These are phyloP conservation scores for Amphilophus citrinellus DNA, from an alignment of 2,113 vertebrate species.

Conservation along the genomic window DNA sequence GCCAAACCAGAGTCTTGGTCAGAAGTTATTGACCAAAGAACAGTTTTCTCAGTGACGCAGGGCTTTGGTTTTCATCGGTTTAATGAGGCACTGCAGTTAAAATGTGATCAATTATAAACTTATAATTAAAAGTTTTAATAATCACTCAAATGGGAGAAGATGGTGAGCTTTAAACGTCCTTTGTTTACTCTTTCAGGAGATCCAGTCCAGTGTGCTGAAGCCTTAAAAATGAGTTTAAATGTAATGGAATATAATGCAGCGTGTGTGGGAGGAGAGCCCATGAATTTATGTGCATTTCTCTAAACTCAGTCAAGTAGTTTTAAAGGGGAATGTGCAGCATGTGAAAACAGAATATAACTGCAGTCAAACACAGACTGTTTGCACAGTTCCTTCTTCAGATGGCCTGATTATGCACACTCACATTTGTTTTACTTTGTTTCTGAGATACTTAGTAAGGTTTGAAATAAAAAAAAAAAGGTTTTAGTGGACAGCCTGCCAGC, in stretches of 20 bases:
- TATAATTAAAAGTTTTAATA: neutral
- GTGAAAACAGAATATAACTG: neutral
- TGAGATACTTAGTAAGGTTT: neutral
- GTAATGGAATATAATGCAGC: neutral
- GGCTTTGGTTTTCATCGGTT: neutral
- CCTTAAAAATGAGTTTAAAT: neutral
- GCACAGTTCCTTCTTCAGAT: neutral
- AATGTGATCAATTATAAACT: neutral
- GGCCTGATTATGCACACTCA: neutral
- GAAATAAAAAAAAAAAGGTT: neutral
- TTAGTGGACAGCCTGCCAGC: neutral
- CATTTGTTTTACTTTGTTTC: neutral
- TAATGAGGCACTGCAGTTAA: neutral
- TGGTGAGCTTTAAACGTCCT: neutral
- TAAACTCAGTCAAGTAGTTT: neutral
- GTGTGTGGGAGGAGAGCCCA: neutral
- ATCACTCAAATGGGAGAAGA: neutral
- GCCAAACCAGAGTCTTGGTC: neutral
- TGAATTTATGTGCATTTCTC: neutral
- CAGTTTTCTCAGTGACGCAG: neutral
- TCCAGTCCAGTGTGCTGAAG: rapidly evolving
- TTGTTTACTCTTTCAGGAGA: neutral
- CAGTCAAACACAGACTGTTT: neutral
- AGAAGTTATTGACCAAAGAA: neutral
- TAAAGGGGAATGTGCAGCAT: neutral